Evolutionary conservation across 2,113 vertebrate genomes (phyloP).

Genomic region (Bostrychus sinensis): DNA sequence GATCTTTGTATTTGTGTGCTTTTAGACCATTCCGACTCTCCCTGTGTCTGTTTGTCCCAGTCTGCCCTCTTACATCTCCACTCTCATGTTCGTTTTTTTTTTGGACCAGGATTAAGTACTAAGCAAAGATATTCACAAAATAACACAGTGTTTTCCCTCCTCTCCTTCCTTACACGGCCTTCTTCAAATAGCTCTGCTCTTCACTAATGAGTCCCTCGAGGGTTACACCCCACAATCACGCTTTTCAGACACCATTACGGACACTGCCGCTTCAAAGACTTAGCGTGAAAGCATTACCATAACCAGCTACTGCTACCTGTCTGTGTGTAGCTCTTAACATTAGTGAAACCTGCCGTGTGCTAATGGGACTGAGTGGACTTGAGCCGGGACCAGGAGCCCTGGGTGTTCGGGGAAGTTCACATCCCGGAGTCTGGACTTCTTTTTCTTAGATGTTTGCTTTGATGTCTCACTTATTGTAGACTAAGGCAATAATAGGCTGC

Average conservation of each 20-base stretch:
- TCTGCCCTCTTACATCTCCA: slow-evolving; percentile 22
- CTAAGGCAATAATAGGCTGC: slow-evolving; percentile 44
- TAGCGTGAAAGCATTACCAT: slow-evolving; percentile 57
- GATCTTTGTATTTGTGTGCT: slow-evolving; percentile 30
- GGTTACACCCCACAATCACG: slow-evolving; percentile 55
- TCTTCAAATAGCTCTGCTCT: slow-evolving; percentile 62
- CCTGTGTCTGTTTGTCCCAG: slow-evolving; percentile 45
- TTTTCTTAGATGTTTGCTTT: slow-evolving; percentile 57
- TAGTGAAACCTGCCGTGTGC: slow-evolving; percentile 50
- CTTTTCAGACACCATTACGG: slow-evolving; percentile 67
- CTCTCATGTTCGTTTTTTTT: slow-evolving; percentile 28
- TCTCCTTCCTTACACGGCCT: slow-evolving; percentile 26
- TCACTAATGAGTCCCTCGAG: slow-evolving; percentile 76
- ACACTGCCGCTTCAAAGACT: slow-evolving; percentile 67
- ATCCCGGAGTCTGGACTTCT: slow-evolving; percentile 48
- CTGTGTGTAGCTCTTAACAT: slow-evolving; percentile 53
- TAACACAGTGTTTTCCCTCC: slow-evolving; percentile 10
- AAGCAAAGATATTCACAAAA: slow-evolving; percentile 16
- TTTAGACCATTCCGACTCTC: slow-evolving; percentile 37
- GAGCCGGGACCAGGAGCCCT: slow-evolving; percentile 29
- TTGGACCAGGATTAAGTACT: slow-evolving; percentile 22
- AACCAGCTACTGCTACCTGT: slow-evolving; percentile 66
- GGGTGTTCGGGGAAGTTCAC: slow-evolving; percentile 50
- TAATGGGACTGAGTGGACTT: slow-evolving; percentile 54
- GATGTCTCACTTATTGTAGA: slow-evolving; percentile 58